These are phyloP conservation scores for Trachurus trachurus DNA, from an alignment of 2,797 vertebrate species.

Conservation along the genomic window DNA sequence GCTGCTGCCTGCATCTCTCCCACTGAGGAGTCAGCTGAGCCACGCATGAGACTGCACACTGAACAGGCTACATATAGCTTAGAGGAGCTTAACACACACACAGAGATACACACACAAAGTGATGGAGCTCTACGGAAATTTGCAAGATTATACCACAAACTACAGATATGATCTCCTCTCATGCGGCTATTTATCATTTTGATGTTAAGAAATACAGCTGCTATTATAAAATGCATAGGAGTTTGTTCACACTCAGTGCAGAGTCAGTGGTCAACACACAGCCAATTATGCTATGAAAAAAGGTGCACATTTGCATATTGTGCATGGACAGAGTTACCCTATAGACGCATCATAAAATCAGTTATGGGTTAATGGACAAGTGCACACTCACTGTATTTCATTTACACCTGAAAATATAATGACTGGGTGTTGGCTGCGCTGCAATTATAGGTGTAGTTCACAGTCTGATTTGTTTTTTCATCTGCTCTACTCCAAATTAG, in stretches of 20 bases:
- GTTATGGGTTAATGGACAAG: slow-evolving; percentile 53
- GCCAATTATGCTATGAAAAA: slow-evolving; percentile 62
- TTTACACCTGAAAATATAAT: slow-evolving; percentile 13
- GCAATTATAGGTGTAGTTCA: slow-evolving; percentile 1
- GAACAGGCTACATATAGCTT: slow-evolving; percentile 66
- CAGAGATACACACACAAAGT: slow-evolving; percentile 45
- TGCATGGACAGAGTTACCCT: slow-evolving; percentile 18
- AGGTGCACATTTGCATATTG: slow-evolving; percentile 52
- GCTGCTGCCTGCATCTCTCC: slow-evolving; percentile 69
- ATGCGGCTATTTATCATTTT: slow-evolving; percentile 43
- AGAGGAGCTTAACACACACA: slow-evolving; percentile 48
- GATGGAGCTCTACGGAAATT: slow-evolving; percentile 49
- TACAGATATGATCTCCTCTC: slow-evolving; percentile 47
- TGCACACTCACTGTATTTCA: slow-evolving; percentile 38
- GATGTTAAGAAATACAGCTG: slow-evolving; percentile 29
- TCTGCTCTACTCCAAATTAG: neutral
- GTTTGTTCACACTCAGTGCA: slow-evolving; percentile 22
- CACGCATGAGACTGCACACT: slow-evolving; percentile 75
- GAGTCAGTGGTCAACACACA: slow-evolving; percentile 29
- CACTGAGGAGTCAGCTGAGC: slow-evolving; percentile 77
- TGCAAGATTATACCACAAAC: slow-evolving; percentile 46
- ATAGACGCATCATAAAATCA: slow-evolving; percentile 50
- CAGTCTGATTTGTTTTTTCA: slow-evolving; percentile 2
- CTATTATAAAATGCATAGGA: slow-evolving; percentile 25
- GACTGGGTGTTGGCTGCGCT: neutral